Conservation (phyloP, 2,888 invertebrate species). For the Noctua janthe region DNA sequence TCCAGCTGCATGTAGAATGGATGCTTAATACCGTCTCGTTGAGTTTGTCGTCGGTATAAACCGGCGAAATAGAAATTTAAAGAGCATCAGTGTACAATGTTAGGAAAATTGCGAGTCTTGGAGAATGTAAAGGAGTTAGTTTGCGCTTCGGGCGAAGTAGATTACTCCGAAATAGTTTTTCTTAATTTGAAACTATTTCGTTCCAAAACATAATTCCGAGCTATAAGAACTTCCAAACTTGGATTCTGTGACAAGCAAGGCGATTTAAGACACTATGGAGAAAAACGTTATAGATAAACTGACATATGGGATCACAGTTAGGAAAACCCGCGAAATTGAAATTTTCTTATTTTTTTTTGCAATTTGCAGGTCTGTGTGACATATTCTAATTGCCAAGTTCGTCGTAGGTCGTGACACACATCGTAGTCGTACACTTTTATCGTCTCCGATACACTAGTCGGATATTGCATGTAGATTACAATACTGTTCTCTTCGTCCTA, state of each 20-base stretch:
- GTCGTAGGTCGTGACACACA: background rate
- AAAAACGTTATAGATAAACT: background rate
- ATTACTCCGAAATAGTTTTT: conserved; percentile 25
- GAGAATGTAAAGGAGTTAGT: conserved; percentile 43
- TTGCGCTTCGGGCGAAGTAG: conserved; percentile 18
- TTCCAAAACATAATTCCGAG: background rate
- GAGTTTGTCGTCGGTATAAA: conserved; percentile 61
- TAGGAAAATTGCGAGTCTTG: conserved; percentile 59
- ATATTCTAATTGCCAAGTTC: background rate
- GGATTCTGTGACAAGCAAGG: background rate
- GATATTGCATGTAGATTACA: background rate
- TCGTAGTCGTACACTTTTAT: background rate
- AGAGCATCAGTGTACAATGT: conserved; percentile 54
- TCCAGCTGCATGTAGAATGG: conserved; percentile 71
- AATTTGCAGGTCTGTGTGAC: no score
- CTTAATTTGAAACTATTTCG: conserved; percentile 36
- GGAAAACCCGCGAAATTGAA: no score
- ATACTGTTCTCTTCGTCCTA: background rate
- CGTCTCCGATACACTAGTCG: background rate
- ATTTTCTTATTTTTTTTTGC: no score
- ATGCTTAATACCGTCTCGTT: conserved; percentile 67
- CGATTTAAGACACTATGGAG: background rate
- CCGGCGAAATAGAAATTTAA: conserved; percentile 61
- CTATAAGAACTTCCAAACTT: background rate
- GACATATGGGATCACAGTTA: no score